phyloP scores from a whole-genome alignment of 2,888 invertebrate species.

The Mythimna loreyi region DNA sequence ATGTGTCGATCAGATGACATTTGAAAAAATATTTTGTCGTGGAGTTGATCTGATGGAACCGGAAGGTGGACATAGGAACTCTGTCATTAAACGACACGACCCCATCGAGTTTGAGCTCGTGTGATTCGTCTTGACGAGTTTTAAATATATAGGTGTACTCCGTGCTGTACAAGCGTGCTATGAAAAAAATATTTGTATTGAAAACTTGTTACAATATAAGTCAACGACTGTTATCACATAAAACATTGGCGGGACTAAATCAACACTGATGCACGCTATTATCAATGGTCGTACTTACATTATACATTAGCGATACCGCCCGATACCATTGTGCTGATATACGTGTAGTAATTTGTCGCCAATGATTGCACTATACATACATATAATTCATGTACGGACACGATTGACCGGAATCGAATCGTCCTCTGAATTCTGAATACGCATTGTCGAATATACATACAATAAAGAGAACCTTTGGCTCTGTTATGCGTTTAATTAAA shows the following conservation, averaged over 20 bases:
- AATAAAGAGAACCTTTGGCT: conserved; percentile 46
- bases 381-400: conserved; percentile 66
- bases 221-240: conserved; percentile 17
- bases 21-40: no score
- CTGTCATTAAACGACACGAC: no score
- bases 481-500: conserved; percentile 55
- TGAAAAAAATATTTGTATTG: no score
- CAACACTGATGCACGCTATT: conserved; percentile 54
- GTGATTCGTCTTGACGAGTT: no score
- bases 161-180: no score
- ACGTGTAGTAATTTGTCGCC: conserved; percentile 67
- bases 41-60: no score
- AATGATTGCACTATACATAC: conserved; percentile 65
- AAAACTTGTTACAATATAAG: conserved; percentile 12
- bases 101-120: no score
- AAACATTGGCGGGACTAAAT: conserved; percentile 39
- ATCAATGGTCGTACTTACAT: conserved; percentile 51
- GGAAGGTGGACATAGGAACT: no score
- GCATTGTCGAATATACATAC: conserved; percentile 59
- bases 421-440: conserved; percentile 56
- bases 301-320: conserved; percentile 56
- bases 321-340: conserved; percentile 64
- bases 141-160: no score
- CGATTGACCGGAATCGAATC: conserved; percentile 57
- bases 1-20: no score